phyloP scores from a whole-genome alignment of 37 sponge, comb jelly and placozoan species.

The Ephydatia muelleri region DNA sequence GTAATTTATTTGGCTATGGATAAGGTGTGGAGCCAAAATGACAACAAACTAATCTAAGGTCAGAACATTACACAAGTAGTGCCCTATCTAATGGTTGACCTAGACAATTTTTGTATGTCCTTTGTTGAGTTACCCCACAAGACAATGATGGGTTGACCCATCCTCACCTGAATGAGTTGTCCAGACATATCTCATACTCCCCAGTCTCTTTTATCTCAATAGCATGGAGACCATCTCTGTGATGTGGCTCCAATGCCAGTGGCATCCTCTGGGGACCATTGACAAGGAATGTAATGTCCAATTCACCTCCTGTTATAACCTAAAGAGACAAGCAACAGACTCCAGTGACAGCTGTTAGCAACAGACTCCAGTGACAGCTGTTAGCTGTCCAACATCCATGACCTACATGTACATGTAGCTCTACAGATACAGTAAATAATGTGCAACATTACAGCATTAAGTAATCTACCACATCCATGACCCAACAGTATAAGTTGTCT shows the following conservation, averaged over 20 bases:
- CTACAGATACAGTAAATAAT: too few species aligned
- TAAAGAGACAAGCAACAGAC: not conserved
- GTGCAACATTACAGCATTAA: too few species aligned
- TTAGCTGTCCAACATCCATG: not conserved
- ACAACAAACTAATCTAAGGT: too few species aligned
- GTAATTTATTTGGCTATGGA: too few species aligned
- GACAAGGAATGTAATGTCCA: constrained; percentile 77
- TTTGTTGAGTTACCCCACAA: too few species aligned
- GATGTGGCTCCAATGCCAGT: constrained; percentile 42
- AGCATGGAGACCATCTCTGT: constrained; percentile 60
- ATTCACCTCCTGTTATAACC: constrained; percentile 77
- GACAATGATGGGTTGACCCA: not conserved
- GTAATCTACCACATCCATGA: too few species aligned
- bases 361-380: not conserved
- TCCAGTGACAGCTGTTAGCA: not conserved
- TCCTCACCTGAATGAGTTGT: constrained; percentile 71
- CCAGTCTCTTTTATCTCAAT: constrained; percentile 69
- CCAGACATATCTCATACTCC: constrained; percentile 79
- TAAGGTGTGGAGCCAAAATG: too few species aligned
- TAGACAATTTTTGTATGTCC: too few species aligned
- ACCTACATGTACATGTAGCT: not conserved
- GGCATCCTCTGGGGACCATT: constrained; percentile 23
- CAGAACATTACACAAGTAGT: too few species aligned
- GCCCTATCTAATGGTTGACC: too few species aligned
- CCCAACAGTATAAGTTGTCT: too few species aligned